These are phyloP conservation scores for Dysmachus trigonus DNA, from an alignment of 2,888 invertebrate species.

Conservation along the genomic window DNA sequence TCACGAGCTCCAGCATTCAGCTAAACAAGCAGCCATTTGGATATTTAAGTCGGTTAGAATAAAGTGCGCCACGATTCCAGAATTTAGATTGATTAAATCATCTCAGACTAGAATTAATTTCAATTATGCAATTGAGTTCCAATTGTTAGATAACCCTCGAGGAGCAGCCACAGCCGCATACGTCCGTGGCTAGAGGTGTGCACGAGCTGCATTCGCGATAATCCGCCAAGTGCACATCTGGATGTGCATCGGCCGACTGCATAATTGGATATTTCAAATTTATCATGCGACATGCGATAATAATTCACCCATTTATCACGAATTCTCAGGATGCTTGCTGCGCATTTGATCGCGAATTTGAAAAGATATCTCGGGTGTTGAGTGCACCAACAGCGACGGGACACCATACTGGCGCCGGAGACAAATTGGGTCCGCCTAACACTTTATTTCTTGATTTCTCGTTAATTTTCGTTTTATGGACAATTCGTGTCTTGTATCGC, in stretches of 20 bases:
- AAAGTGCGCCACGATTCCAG: not conserved
- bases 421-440: constrained; percentile 31
- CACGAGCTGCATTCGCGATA: constrained; percentile 8
- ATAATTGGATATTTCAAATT: not conserved
- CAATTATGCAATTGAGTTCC: constrained; percentile 34
- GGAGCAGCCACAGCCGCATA: not conserved
- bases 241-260: not conserved
- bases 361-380: not conserved
- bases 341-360: not conserved
- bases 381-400: not conserved
- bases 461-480: constrained; percentile 37
- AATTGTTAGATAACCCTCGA: constrained; percentile 20
- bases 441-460: not conserved
- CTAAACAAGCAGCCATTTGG: not conserved
- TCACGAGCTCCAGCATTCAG: not conserved
- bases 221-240: not conserved
- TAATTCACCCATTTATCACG: constrained; percentile 38
- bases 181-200: not conserved
- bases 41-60: not conserved
- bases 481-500: constrained; percentile 23
- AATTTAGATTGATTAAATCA: constrained; percentile 31
- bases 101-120: constrained; percentile 28
- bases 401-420: not conserved
- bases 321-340: not conserved
- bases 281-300: constrained; percentile 7